Percentiles rank a stretch among this genome's conserved stretches.
Conservation (phyloP, 2,113 vertebrate species). For the Otis tarda region DNA sequence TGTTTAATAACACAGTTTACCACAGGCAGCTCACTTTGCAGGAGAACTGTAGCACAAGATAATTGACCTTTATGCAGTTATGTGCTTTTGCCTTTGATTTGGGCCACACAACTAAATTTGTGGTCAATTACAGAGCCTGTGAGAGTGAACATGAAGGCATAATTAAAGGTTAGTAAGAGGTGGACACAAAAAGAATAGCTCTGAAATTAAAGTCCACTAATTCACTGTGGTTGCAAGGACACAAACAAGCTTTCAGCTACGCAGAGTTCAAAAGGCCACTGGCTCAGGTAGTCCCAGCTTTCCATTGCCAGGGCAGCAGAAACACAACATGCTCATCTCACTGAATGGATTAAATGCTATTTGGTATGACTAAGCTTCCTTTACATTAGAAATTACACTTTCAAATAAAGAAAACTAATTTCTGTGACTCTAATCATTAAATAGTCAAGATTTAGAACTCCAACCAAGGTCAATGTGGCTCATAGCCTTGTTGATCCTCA, state of each 20-base stretch:
- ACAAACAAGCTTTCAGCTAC: neutral
- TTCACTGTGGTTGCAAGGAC: neutral
- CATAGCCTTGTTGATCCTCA: neutral
- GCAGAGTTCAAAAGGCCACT: neutral
- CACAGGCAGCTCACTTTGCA: slow-evolving; percentile 30
- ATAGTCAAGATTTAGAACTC: neutral
- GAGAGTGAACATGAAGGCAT: slow-evolving; percentile 10
- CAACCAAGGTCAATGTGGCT: neutral
- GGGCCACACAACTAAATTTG: slow-evolving; percentile 10
- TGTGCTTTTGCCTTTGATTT: slow-evolving; percentile 29
- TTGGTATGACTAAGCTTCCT: neutral
- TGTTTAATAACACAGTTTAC: neutral
- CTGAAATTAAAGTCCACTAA: slow-evolving; percentile 12
- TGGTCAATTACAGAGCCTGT: slow-evolving; percentile 46
- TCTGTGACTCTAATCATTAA: neutral
- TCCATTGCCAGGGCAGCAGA: neutral
- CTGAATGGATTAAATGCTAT: neutral
- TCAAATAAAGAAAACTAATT: neutral
- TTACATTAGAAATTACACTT: neutral
- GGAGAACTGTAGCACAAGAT: neutral
- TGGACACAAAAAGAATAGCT: slow-evolving; percentile 2
- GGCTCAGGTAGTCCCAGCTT: neutral
- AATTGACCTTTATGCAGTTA: slow-evolving; percentile 31
- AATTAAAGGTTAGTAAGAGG: slow-evolving; percentile 49
- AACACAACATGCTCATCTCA: neutral